phyloP scores from a whole-genome alignment of 2,113 vertebrate genomes.

The Microtus montanus region DNA sequence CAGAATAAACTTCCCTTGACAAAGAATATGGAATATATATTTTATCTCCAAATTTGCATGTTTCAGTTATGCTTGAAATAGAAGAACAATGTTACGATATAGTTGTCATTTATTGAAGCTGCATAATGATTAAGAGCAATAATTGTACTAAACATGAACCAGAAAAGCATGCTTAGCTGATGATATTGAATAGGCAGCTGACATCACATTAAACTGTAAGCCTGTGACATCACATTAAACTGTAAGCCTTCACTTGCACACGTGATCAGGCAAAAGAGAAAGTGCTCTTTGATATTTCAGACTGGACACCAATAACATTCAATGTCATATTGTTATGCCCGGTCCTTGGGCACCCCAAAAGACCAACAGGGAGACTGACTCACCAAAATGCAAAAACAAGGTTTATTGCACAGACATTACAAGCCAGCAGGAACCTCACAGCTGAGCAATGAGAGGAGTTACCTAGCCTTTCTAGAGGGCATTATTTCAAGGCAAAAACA shows the following conservation, averaged over 20 bases:
- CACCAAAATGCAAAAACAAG: too few species aligned
- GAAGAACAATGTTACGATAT: background rate
- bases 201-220: background rate
- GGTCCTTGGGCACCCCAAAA: too few species aligned
- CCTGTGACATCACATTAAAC: background rate
- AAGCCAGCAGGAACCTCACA: too few species aligned
- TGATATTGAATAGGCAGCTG: background rate
- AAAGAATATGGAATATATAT: background rate
- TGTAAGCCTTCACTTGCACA: background rate
- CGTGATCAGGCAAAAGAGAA: background rate
- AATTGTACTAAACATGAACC: background rate
- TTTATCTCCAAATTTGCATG: background rate
- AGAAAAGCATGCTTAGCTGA: background rate
- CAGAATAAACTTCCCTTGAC: background rate
- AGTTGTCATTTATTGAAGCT: background rate
- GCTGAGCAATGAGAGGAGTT: too few species aligned
- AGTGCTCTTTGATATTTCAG: background rate
- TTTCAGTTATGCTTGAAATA: background rate
- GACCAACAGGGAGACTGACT: too few species aligned
- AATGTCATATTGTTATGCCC: background rate
- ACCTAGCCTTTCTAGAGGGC: too few species aligned
- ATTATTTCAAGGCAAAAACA: too few species aligned
- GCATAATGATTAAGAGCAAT: background rate
- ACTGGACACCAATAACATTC: background rate
- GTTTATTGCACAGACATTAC: too few species aligned